Evolutionary conservation across 1,140 invertebrate genomes (phyloP).

Genomic region (Globodera ellingtonae): DNA sequence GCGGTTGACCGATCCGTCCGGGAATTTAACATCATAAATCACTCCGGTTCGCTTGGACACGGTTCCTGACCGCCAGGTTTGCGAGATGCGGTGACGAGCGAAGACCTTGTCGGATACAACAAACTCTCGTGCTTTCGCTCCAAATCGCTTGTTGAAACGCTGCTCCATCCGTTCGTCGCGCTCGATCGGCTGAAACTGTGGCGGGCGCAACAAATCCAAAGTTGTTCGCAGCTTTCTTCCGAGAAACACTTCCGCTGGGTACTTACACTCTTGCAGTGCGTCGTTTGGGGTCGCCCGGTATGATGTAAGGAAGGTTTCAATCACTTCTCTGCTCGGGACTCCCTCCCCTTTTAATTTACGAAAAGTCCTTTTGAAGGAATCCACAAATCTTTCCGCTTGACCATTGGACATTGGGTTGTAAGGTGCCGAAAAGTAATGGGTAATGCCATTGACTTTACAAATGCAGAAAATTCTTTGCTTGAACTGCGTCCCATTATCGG

Average conservation of each 20-base stretch:
- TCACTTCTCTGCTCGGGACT: slow-evolving; percentile 20
- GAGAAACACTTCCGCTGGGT: slow-evolving; percentile 13
- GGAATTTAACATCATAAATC: slow-evolving; percentile 7
- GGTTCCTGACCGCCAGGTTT: neutral
- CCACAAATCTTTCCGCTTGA: slow-evolving; percentile 61
- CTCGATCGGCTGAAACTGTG: neutral
- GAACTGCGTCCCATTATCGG: slow-evolving; percentile 18
- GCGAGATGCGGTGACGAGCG: neutral
- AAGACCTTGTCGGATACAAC: neutral
- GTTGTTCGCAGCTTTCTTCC: slow-evolving; percentile 7
- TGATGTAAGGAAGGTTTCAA: slow-evolving; percentile 3
- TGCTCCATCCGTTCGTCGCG: slow-evolving; percentile 1
- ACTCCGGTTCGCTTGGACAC: neutral
- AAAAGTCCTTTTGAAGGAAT: slow-evolving; percentile 51
- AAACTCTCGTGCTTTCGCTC: neutral
- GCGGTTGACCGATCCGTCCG: neutral
- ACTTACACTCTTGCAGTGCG: neutral
- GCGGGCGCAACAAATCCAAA: neutral
- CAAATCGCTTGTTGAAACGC: slow-evolving; percentile 7
- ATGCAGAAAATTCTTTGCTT: neutral
- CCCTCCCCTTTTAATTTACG: slow-evolving; percentile 35
- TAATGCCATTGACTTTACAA: slow-evolving; percentile 1
- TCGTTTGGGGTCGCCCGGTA: slow-evolving; percentile 15
- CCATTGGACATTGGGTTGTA: neutral
- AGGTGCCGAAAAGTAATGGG: neutral